Evolutionary conservation across 2,113 vertebrate species (phyloP).

Genomic region (Pterocles burchelli): DNA sequence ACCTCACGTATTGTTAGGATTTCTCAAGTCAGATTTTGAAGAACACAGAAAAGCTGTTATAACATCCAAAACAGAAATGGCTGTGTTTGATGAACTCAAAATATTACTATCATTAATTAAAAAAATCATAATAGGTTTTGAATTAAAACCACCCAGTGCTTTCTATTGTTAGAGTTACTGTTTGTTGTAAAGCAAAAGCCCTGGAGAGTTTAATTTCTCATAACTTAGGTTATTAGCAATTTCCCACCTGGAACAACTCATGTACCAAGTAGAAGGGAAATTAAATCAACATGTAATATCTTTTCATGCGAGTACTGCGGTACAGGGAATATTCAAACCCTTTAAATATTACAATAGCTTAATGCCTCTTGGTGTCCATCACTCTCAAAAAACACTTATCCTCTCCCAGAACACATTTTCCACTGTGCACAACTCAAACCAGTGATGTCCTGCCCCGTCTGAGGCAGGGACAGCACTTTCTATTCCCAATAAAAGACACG

Average conservation of each 20-base stretch:
- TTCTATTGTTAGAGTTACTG: not conserved
- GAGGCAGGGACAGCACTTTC: not conserved
- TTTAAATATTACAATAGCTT: not conserved
- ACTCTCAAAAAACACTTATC: not conserved
- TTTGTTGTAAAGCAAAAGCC: not conserved
- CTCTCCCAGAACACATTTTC: not conserved
- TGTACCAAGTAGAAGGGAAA: not conserved
- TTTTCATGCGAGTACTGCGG: not conserved
- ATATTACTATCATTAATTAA: not conserved
- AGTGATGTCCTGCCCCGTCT: rapidly evolving
- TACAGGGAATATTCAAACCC: not conserved
- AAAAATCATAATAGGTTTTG: not conserved
- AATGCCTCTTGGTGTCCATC: not conserved
- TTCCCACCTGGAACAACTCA: not conserved
- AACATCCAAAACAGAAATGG: not conserved
- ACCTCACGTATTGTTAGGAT: not conserved
- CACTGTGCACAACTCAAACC: not conserved
- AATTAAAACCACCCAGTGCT: not conserved
- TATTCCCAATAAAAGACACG: not conserved
- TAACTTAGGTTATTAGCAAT: not conserved
- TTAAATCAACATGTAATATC: not conserved
- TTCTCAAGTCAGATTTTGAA: not conserved
- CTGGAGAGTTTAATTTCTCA: not conserved
- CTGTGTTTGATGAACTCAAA: not conserved
- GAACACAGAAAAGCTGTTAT: not conserved